A percentile compares a stretch with the other conserved stretches of the same genome.
phyloP scores from a whole-genome alignment of 1,140 invertebrate species.

The Caenorhabditis tropicalis region DNA sequence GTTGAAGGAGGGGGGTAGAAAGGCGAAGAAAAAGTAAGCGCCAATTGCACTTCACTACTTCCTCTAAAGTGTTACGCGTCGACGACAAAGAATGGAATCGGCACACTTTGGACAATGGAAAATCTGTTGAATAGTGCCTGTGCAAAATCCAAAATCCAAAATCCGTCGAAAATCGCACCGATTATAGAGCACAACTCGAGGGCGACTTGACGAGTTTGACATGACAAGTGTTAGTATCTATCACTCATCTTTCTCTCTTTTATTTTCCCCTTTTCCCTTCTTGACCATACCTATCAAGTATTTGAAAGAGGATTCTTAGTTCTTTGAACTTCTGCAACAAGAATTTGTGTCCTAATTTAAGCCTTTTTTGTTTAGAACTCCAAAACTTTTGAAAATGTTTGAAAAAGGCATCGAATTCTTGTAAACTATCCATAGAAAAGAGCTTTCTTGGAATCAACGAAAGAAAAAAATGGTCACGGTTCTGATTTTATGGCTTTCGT shows the following conservation, averaged over 20 bases:
- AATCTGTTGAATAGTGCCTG: neutral
- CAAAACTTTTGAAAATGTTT: neutral
- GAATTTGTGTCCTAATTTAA: neutral
- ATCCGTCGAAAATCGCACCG: conserved; percentile 14
- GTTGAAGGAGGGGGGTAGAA: no score
- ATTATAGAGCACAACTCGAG: conserved; percentile 24
- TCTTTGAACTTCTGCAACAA: neutral
- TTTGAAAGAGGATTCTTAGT: neutral
- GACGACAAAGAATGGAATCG: conserved; percentile 21
- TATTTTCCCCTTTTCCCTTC: neutral
- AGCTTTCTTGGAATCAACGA: neutral
- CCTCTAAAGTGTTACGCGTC: neutral
- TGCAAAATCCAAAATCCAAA: conserved; percentile 13
- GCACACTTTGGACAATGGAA: neutral
- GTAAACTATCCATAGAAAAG: conserved; percentile 8
- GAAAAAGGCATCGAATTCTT: neutral
- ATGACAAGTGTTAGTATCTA: conserved; percentile 34
- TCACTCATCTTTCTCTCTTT: neutral
- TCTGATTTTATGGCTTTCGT: conserved; percentile 13
- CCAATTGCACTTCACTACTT: conserved; percentile 39
- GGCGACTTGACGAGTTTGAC: neutral
- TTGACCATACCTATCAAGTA: neutral
- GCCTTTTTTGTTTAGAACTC: conserved; percentile 19
- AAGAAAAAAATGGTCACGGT: neutral
- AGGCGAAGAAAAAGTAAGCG: neutral